Percentiles rank a stretch among this genome's conserved stretches.
Evolutionary conservation across 2,888 invertebrate species (phyloP).

Genomic region (Phaonia tiefii): DNA sequence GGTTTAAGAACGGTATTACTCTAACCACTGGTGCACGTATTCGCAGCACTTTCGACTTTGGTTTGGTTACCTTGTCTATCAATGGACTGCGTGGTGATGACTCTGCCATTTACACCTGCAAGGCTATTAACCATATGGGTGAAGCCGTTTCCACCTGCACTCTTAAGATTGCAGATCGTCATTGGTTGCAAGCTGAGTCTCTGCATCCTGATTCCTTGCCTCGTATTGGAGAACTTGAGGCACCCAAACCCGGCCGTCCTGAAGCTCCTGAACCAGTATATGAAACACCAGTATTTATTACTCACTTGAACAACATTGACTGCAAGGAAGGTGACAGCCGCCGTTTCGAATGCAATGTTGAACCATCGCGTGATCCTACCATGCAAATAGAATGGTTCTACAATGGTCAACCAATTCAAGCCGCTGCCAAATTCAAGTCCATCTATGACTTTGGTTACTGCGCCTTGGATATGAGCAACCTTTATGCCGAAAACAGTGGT

Average conservation of each 20-base stretch:
- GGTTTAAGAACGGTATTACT: conserved; percentile 95
- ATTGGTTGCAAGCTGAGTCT: conserved; percentile 93
- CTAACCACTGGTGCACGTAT: conserved; percentile 93
- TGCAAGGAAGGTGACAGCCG: conserved; percentile 93
- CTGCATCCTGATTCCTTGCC: conserved; percentile 94
- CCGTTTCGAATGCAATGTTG: conserved; percentile 95
- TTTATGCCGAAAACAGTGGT: conserved; percentile 95
- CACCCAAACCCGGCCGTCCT: conserved; percentile 85
- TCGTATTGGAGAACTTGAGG: conserved; percentile 92
- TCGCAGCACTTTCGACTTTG: conserved; percentile 97
- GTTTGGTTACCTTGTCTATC: conserved; percentile 94
- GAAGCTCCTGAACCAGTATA: conserved; percentile 89
- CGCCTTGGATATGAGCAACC: conserved; percentile 92
- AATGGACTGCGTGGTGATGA: conserved; percentile 93
- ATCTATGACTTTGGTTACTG: conserved; percentile 98
- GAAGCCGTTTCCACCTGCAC: conserved; percentile 96
- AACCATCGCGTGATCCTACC: conserved; percentile 94
- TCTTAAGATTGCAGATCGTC: conserved; percentile 92
- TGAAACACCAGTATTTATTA: conserved; percentile 93
- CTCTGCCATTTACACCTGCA: conserved; percentile 97
- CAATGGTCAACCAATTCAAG: conserved; percentile 93
- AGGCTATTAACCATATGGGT: conserved; percentile 94
- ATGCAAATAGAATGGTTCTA: conserved; percentile 97
- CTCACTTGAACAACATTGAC: conserved; percentile 94
- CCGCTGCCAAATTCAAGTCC: conserved; percentile 94